A percentile compares a stretch with the other conserved stretches of the same genome.
These are phyloP conservation scores for Pitta sordida DNA, from an alignment of 2,113 vertebrate genomes.

Conservation along the genomic window DNA sequence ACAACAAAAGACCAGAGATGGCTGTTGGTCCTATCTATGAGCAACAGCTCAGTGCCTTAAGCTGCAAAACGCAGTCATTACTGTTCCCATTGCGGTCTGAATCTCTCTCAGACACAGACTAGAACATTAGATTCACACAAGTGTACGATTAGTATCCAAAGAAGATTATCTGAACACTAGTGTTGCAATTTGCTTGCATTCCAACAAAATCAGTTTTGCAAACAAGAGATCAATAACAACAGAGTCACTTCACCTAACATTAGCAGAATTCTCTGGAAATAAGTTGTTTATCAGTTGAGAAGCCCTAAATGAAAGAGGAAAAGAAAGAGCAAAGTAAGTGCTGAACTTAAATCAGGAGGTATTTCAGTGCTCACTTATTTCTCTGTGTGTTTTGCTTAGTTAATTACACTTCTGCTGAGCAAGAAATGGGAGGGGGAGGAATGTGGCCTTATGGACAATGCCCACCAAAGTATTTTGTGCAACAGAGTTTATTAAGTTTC, in stretches of 20 bases:
- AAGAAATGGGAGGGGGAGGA: rapidly evolving
- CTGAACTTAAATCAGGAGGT: not conserved
- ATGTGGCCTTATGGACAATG: not conserved
- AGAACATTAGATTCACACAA: not conserved
- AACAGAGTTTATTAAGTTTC: not conserved
- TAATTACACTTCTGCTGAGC: not conserved
- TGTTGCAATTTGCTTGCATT: not conserved
- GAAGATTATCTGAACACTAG: not conserved
- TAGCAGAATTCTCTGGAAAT: not conserved
- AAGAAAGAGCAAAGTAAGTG: not conserved
- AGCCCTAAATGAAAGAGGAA: not conserved
- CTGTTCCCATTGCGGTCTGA: not conserved
- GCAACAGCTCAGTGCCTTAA: not conserved
- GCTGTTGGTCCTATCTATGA: not conserved
- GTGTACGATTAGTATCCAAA: not conserved
- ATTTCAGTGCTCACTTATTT: not conserved
- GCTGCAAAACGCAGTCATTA: not conserved
- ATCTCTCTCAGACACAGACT: not conserved
- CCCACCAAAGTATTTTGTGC: not conserved
- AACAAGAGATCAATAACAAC: not conserved
- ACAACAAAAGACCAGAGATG: not conserved
- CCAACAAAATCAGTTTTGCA: not conserved
- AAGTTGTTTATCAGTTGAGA: not conserved
- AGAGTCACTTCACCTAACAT: not conserved
- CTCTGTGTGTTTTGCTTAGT: not conserved